A percentile compares a stretch with the other conserved stretches of the same genome.
These are phyloP conservation scores for Eurois occulta DNA, from an alignment of 2,888 invertebrate species.

Conservation along the genomic window DNA sequence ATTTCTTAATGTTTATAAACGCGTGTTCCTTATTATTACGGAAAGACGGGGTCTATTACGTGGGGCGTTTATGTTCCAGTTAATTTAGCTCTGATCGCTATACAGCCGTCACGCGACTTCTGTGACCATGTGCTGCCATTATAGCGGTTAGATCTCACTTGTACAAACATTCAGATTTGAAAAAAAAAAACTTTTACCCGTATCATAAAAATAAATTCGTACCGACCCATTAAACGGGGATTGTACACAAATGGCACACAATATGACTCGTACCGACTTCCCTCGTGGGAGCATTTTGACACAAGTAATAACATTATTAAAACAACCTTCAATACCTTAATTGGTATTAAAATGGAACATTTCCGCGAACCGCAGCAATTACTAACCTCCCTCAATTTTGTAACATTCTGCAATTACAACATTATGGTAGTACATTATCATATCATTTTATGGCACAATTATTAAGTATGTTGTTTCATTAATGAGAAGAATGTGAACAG, in stretches of 20 bases:
- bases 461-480: background rate
- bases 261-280: too few relatives aligned
- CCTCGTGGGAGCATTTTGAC: background rate
- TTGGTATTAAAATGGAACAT: constrained; percentile 19
- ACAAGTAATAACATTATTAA: constrained; percentile 29
- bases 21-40: background rate
- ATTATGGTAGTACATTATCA: background rate
- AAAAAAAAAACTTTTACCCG: background rate
- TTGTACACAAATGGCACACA: background rate
- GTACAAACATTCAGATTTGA: background rate
- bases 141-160: background rate
- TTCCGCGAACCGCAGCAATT: background rate
- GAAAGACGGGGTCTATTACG: background rate
- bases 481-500: background rate
- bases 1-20: background rate
- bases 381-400: constrained; percentile 1
- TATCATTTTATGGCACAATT: background rate
- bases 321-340: constrained; percentile 28
- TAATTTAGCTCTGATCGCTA: background rate
- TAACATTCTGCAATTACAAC: constrained; percentile 5
- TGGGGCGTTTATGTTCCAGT: background rate
- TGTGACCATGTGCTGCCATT: background rate
- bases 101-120: constrained; percentile 2
- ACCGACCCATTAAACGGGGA: background rate
- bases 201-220: background rate